Base-by-base conservation (phyloP, 2,888 invertebrate genomes). In the Pteria penguin region DNA sequence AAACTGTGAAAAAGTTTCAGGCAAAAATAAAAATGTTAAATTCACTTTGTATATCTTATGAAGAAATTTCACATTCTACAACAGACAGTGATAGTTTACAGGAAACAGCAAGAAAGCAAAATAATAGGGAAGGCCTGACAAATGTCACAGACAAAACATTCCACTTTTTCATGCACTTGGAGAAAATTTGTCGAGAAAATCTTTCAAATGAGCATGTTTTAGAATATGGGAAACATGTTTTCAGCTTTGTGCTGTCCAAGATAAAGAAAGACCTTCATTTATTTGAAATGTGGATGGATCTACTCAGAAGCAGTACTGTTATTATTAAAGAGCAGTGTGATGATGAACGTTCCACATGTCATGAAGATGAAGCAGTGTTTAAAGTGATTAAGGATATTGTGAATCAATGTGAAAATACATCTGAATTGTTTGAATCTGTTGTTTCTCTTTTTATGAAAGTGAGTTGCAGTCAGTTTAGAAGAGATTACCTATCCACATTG, bases 121-220 rank as follows among this genome's bases (percentile, higher is more conserved):
- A 65, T 58, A 2, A 65, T 8, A 55, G 36, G 11, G 65, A 66
- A 36, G 29, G 72, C 31, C 36, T 67, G 14, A 52, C 70, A 14
- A 74, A 78, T 33, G 61, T 78, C 22, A 55, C 36, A 14, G 78
- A 78, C 52, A 24, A 26, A 3, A 26, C 57, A 11, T 78, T 36
- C 52, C 31, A 58, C 5, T 67, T 74, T 67, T 71, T 74, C 54
- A 5, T 27, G 3, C 32, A 58, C 27, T 14, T 70, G 54, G 70
- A 66, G 57, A 26, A n/a, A 18, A 18, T 27, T 4, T 66, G 66
- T 29, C 45, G 29, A 11, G 26, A 54, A 33, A 3, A 68, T 24
- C 27, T 69, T 8, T 62, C 62, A 29, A 18, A 58, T 65, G 58
- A 58, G 4, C 57, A 67, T n/a, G 26, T 75, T 26, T 24, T 63